Base-by-base conservation (phyloP, 1,140 invertebrate species). In the Trachymyrmex septentrionalis region DNA sequence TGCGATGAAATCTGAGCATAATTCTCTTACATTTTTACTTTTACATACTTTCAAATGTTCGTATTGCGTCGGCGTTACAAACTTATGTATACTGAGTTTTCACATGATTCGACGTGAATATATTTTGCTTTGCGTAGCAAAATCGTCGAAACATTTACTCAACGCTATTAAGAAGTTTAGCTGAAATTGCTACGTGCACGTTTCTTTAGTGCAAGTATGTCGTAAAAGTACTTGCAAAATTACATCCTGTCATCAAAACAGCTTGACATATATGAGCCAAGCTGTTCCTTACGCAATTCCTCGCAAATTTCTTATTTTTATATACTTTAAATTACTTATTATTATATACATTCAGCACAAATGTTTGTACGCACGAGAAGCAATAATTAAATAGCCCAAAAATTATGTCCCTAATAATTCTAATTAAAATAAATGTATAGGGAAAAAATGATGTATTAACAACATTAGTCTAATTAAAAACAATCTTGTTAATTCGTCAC, bases 291-390 rank as follows among this genome's bases (percentile, higher is more conserved):
- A 27, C 24, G 27, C 10, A 30, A 10, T 66, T 38, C 38, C 38
- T 16, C 50, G 34, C 1, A 21, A 30, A 38, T 87, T 87, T 87
- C 59, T 87, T 78, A 77, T 78, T 73, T 67, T 14, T n/a, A n/a
- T n/a, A n/a, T n/a, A n/a, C n/a, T n/a, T n/a, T n/a, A n/a, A n/a
- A 77, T 77, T 14, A 38, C 34, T 38, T 38, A 38, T 38, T 38
- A 38, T 38, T 38, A 38, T 38, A 38, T 38, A 38, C 0, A 38
- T 9, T 38, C 34, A 38, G 34, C 7, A 38, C 34, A 38, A 38
- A 38, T 38, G 0, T 38, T 38, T 38, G 34, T 38, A 38, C 7
- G 34, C 7, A 59, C 7, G 19, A 76, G 5, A 27, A 7, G 9
- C 24, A 50, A 24, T 4, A 30, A 78, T 88, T 77, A 71, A 59